Conservation (phyloP, 2,888 invertebrate genomes). For the Thereva unica region DNA sequence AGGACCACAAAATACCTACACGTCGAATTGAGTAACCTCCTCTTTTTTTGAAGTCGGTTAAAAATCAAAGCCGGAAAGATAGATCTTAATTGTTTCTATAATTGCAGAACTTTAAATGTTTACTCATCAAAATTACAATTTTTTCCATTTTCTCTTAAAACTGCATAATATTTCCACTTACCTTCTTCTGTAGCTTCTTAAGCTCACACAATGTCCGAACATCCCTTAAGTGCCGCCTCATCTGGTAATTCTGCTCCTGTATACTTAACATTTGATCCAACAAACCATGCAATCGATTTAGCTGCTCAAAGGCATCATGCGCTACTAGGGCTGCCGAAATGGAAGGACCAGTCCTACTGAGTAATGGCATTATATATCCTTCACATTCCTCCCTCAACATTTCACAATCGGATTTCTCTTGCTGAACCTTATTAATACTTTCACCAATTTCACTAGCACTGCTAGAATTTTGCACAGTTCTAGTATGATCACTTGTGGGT, state of each 20-base stretch:
- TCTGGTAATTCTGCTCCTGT: slow-evolving; percentile 71
- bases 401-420: slow-evolving; percentile 46
- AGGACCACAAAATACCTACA: too few species aligned
- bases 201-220: slow-evolving; percentile 72
- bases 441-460: neutral
- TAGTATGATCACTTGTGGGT: slow-evolving; percentile 38
- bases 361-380: slow-evolving; percentile 56
- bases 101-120: too few species aligned
- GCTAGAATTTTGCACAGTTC: slow-evolving; percentile 16
- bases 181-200: slow-evolving; percentile 63
- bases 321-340: slow-evolving; percentile 65
- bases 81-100: too few species aligned
- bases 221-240: slow-evolving; percentile 71
- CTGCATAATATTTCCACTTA: slow-evolving; percentile 22
- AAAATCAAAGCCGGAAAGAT: too few species aligned
- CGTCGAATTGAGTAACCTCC: too few species aligned
- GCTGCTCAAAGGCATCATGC: slow-evolving; percentile 73
- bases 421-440: neutral
- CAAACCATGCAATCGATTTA: slow-evolving; percentile 76
- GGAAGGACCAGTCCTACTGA: slow-evolving; percentile 62
- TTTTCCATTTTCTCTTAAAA: too few species aligned
- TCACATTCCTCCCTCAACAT: slow-evolving; percentile 52
- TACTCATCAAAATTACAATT: too few species aligned
- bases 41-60: too few species aligned
- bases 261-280: slow-evolving; percentile 76